Base-by-base conservation (phyloP, 2,113 vertebrate genomes). In the Larimichthys crocea region DNA sequence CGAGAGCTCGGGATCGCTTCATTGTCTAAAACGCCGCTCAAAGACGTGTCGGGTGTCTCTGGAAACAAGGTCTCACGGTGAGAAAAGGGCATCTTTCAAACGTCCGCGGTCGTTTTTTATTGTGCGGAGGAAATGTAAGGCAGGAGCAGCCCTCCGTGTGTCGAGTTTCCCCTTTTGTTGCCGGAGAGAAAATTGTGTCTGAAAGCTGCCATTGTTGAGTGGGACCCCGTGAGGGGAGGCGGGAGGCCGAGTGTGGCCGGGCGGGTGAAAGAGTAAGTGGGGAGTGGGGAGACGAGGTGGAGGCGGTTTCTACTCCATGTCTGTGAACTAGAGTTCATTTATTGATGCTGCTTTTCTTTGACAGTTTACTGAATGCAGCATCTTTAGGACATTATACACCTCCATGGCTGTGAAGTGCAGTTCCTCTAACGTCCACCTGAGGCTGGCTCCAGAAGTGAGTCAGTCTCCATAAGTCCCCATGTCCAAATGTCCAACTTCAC, bases 81-180 rank as follows among this genome's bases (percentile, higher is more conserved):
- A 77, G 72, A 64, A 50, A 56, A 59, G 60, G 64, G 2, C 67
- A 15, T 67, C 26, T 83, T 83, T 80, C 35, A 71, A 76, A 48
- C 61, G 14, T 22, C 59, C 10, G 44, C 20, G 26, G 49, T 10
- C 26, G 50, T 29, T 40, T 35, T 31, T 70, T 44, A 40, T 85
- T 76, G 69, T 76, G 72, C 3, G 0, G 61, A 48, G 56, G 71
- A 82, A 61, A 78, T 6, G 80, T 82, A 62, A 79, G 53, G 73
- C 40, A 6, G 35, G 50, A 65, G 86, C 52, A 7, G 52, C 35
- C 48, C 29, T 72, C 53, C 10, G 53, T 59, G 90, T 83, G 88
- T 92, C 81, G 67, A 82, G 90, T 93, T 92, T 91, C 87, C 76
- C 9, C 86, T 88, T 91, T 94, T 92, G 92, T 94, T 82, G 53